A percentile compares a stretch with the other conserved stretches of the same genome.
Conservation (phyloP, 92 coral and sea anemone species). For the Palythoa caribaeorum region DNA sequence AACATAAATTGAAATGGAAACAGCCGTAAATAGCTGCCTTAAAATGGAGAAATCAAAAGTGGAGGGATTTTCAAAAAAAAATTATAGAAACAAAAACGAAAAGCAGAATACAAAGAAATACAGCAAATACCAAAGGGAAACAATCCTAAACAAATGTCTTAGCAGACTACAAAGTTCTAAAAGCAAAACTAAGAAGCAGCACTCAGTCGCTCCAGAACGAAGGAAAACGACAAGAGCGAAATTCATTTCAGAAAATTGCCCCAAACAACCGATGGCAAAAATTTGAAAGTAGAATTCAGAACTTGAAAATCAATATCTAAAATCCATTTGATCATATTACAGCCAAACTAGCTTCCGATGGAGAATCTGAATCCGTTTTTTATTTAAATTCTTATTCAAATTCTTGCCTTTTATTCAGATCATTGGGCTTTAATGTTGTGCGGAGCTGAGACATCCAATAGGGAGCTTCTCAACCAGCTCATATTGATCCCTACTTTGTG, state of each 20-base stretch:
- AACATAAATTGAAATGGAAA: conserved; percentile 7
- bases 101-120: neutral
- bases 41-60: conserved; percentile 3
- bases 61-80: neutral
- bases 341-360: too few species aligned
- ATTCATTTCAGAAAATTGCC: neutral
- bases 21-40: conserved; percentile 23
- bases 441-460: too few species aligned
- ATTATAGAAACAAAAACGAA: neutral
- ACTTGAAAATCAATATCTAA: conserved; percentile 20
- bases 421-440: too few species aligned
- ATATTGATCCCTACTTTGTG: too few species aligned
- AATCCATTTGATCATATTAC: neutral
- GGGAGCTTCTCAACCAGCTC: too few species aligned
- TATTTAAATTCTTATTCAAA: too few species aligned
- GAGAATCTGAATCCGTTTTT: too few species aligned
- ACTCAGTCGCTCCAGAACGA: conserved; percentile 10
- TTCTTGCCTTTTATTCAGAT: too few species aligned
- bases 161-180: conserved; percentile 23
- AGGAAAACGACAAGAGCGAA: conserved; percentile 1
- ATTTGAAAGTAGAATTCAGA: conserved; percentile 16
- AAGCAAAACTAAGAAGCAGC: conserved; percentile 17
- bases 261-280: conserved; percentile 3
- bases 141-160: neutral
- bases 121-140: conserved; percentile 23